Percentiles rank a stretch among this genome's conserved stretches.
Conservation (phyloP, 2,113 vertebrate species). For the Carettochelys insculpta region DNA sequence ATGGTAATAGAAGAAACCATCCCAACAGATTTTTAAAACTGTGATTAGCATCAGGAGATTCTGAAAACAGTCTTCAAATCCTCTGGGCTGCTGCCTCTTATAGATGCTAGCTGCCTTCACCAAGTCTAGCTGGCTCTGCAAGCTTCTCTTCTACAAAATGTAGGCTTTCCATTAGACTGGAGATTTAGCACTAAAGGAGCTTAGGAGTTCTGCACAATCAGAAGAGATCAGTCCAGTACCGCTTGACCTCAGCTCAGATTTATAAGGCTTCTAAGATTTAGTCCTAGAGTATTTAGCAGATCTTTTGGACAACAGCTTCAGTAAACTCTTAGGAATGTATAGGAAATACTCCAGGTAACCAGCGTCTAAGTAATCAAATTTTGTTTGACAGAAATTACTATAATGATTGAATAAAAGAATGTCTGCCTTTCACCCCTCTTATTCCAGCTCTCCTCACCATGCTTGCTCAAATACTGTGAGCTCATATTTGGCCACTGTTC, state of each 20-base stretch:
- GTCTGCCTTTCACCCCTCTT: neutral
- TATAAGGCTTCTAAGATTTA: neutral
- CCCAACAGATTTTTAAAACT: neutral
- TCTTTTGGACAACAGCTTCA: neutral
- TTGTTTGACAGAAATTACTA: neutral
- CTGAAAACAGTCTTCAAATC: neutral
- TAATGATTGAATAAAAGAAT: neutral
- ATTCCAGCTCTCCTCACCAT: neutral
- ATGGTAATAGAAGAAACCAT: neutral
- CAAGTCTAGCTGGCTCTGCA: fast-evolving
- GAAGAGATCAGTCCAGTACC: neutral
- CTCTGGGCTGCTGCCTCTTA: neutral
- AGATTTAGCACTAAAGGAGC: neutral
- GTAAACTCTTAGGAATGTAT: no score
- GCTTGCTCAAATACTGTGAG: neutral
- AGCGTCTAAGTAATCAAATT: neutral
- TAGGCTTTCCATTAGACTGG: neutral
- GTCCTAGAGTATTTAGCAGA: neutral
- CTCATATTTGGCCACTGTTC: neutral
- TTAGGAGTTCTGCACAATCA: neutral
- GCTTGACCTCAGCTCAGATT: neutral
- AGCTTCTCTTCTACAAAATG: neutral
- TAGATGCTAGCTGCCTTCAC: neutral
- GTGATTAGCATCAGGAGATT: neutral
- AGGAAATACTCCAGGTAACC: neutral